Conservation (phyloP, 2,888 invertebrate species). For the Tridacna crocea region DNA sequence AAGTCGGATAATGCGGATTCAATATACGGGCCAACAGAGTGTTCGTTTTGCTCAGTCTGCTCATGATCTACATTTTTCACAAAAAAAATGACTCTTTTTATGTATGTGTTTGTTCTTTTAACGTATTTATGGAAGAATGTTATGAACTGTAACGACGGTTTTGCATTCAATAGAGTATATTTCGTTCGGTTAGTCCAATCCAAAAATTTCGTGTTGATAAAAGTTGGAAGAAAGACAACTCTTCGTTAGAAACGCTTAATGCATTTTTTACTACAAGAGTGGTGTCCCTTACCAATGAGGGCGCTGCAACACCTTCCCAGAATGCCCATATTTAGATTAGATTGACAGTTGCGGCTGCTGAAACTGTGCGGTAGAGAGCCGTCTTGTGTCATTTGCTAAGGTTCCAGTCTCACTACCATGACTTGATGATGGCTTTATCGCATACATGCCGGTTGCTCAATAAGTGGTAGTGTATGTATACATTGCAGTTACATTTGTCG, state of each 20-base stretch:
- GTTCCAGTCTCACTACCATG: constrained; percentile 15
- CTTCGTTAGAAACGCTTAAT: neutral
- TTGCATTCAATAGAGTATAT: no score
- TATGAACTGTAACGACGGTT: no score
- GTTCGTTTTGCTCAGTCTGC: no score
- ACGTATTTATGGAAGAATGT: no score
- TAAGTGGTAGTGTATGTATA: constrained; percentile 12
- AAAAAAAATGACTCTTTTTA: no score
- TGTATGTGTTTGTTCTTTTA: no score
- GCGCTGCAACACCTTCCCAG: constrained; percentile 57
- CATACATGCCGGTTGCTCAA: constrained; percentile 14
- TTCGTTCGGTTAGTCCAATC: no score
- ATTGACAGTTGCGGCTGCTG: constrained; percentile 65
- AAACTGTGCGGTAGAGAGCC: constrained; percentile 7
- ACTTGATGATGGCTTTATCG: constrained; percentile 12
- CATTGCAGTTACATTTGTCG: neutral
- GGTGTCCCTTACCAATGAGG: constrained; percentile 30
- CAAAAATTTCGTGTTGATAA: no score
- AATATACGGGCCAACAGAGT: no score
- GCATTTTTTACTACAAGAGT: constrained; percentile 1
- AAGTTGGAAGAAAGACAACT: constrained; percentile 5
- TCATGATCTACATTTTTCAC: no score
- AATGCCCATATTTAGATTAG: constrained; percentile 66
- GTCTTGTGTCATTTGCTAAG: neutral
- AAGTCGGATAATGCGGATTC: no score